phyloP scores from a whole-genome alignment of 2,888 invertebrate species.

The Ditylenchus weischeri region DNA sequence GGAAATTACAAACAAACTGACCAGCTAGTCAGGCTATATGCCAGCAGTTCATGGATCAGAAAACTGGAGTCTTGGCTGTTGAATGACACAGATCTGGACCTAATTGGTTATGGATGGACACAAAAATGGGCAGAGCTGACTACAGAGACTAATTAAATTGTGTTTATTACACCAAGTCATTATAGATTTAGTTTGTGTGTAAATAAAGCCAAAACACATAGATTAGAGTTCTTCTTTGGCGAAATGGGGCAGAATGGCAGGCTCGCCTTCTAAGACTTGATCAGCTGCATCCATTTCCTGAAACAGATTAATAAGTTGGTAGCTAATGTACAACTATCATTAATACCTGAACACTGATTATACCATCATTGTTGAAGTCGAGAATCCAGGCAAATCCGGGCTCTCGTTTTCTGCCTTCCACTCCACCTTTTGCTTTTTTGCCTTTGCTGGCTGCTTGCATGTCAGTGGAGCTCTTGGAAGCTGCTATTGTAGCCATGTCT shows the following conservation, averaged over 20 bases:
- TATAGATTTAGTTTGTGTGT: neutral
- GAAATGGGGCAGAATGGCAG: slow-evolving; percentile 30
- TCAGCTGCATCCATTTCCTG: slow-evolving; percentile 38
- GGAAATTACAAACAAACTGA: too few species aligned
- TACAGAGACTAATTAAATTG: too few species aligned
- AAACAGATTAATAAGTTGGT: too few species aligned
- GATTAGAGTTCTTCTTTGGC: slow-evolving; percentile 30
- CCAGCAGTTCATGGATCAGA: too few species aligned
- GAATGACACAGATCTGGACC: too few species aligned
- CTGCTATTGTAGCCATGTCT: slow-evolving; percentile 43
- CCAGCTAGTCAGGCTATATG: too few species aligned
- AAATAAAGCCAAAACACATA: neutral
- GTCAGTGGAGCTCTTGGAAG: slow-evolving; percentile 5
- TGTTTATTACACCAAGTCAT: too few species aligned
- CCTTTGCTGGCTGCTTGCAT: slow-evolving; percentile 12
- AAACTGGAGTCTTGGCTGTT: too few species aligned
- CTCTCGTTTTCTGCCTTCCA: slow-evolving; percentile 45
- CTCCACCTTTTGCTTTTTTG: slow-evolving; percentile 3
- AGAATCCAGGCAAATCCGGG: slow-evolving; percentile 58
- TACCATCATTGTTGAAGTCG: slow-evolving; percentile 58
- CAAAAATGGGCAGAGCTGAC: too few species aligned
- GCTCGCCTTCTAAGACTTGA: slow-evolving; percentile 32
- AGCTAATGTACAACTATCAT: too few species aligned
- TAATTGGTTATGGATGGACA: too few species aligned
- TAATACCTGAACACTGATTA: slow-evolving; percentile 44